Evolutionary conservation across 2,888 invertebrate genomes (phyloP).

Genomic region (Cactoblastis cactorum): DNA sequence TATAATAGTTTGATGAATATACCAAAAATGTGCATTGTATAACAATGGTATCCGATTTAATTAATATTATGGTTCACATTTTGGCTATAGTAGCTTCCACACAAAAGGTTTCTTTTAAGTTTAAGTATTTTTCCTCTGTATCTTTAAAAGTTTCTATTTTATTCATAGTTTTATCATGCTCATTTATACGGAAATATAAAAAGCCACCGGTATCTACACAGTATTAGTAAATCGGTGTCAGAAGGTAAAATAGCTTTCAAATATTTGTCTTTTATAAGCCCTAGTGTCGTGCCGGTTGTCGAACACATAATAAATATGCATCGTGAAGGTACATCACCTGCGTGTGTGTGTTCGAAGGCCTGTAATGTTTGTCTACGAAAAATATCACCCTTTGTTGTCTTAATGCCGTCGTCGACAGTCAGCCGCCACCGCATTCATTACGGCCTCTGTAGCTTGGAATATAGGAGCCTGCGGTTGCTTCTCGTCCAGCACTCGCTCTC

Average conservation of each 20-base stretch:
- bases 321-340: slow-evolving; percentile 60
- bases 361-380: slow-evolving; percentile 69
- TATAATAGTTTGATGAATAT: too few relatives aligned
- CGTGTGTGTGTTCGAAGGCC: slow-evolving; percentile 57
- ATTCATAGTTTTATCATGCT: neutral
- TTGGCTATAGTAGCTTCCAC: too few relatives aligned
- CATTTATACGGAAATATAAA: neutral
- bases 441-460: slow-evolving; percentile 10
- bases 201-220: slow-evolving; percentile 11
- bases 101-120: too few relatives aligned
- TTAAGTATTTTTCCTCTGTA: too few relatives aligned
- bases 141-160: too few relatives aligned
- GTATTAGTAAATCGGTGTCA: slow-evolving; percentile 30
- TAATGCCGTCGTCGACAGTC: slow-evolving; percentile 52
- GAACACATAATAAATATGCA: slow-evolving; percentile 75
- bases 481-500: neutral
- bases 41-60: too few relatives aligned
- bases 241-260: slow-evolving; percentile 48
- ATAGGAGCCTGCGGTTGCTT: slow-evolving; percentile 5
- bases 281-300: slow-evolving; percentile 61
- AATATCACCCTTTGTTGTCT: slow-evolving; percentile 68
- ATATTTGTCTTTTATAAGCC: slow-evolving; percentile 59
- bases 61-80: too few relatives aligned
- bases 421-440: slow-evolving; percentile 30
- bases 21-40: too few relatives aligned